Evolutionary conservation across 2,113 vertebrate genomes (phyloP).

Genomic region (Stigmatopora nigra): DNA sequence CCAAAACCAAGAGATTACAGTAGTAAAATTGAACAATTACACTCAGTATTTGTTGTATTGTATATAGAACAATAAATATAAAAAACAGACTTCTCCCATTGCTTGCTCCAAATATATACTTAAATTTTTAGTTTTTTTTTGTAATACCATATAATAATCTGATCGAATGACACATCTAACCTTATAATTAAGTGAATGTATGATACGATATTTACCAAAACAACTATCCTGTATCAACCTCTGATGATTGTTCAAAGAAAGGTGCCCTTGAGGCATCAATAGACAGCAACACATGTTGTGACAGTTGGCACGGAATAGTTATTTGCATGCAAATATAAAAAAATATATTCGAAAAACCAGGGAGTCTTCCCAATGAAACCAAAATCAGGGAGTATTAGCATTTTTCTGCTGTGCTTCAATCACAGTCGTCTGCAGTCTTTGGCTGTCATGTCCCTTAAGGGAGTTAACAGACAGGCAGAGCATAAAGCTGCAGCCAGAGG

Average conservation of each 20-base stretch:
- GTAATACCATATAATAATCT: background rate
- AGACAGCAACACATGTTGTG: constrained; percentile 61
- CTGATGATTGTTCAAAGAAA: constrained; percentile 58
- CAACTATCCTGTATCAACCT: constrained; percentile 41
- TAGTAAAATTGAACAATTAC: background rate
- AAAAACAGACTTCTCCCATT: background rate
- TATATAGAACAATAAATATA: background rate
- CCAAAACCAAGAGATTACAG: background rate
- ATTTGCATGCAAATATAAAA: constrained; percentile 66
- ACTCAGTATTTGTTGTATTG: background rate
- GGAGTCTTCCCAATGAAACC: constrained; percentile 59
- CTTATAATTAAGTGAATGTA: constrained; percentile 11
- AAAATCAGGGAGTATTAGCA: constrained; percentile 65
- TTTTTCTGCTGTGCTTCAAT: constrained; percentile 67
- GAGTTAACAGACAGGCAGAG: constrained; percentile 42
- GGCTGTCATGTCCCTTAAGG: constrained; percentile 57
- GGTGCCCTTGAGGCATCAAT: constrained; percentile 46
- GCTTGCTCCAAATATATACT: background rate
- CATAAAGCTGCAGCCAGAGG: constrained; percentile 40
- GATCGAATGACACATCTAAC: too few relatives aligned
- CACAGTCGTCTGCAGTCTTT: constrained; percentile 44
- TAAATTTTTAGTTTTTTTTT: background rate
- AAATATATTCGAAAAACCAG: constrained; percentile 61
- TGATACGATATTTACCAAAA: constrained; percentile 60
- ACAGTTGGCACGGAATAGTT: constrained; percentile 55